Base-by-base conservation (phyloP, 2,888 invertebrate species). In the Chrysomela aeneicollis region DNA sequence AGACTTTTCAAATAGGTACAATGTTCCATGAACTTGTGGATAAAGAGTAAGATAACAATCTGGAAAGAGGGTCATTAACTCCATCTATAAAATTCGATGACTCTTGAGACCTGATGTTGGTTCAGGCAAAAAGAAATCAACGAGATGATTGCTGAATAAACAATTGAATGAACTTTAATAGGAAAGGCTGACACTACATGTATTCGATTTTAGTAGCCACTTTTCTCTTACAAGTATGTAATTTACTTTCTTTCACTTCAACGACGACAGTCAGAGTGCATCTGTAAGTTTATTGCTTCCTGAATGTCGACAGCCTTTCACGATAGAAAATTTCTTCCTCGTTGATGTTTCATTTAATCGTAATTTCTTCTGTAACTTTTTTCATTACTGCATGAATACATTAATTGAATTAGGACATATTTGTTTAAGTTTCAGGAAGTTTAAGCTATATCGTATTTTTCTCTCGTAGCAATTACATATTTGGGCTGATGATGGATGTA, bases 41-140 rank as follows among this genome's bases (percentile, higher is more conserved):
- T 55, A 42, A 2, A 42, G 55, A 55, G n/a, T n/a, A n/a, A n/a
- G n/a, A n/a, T n/a, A n/a, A n/a, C n/a, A n/a, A n/a, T n/a, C n/a
- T n/a, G n/a, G n/a, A n/a, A n/a, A 55, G 12, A 19, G 42, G 32
- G 32, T 35, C 42, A 55, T 42, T n/a, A 42, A 55, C 37, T 42
- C 32, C 32, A 35, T 35, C 9, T 10, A 10, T 35, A 35, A 4
- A 35, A 35, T 35, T 35, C 10, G 32, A 35, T 9, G 9, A 35
- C 6, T 35, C 32, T 35, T 2, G 32, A 35, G 32, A 10, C 10
- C 9, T 9, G 9, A 3, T 26, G 6, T 26, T 26, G 26, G 26
- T 26, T 26, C n/a, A n/a, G n/a, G n/a, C n/a, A n/a, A n/a, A n/a
- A n/a, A n/a, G n/a, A n/a, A n/a, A n/a, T n/a, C n/a, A n/a, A n/a